Conservation (phyloP, 2,797 vertebrate species). For the Molossus molossus region DNA sequence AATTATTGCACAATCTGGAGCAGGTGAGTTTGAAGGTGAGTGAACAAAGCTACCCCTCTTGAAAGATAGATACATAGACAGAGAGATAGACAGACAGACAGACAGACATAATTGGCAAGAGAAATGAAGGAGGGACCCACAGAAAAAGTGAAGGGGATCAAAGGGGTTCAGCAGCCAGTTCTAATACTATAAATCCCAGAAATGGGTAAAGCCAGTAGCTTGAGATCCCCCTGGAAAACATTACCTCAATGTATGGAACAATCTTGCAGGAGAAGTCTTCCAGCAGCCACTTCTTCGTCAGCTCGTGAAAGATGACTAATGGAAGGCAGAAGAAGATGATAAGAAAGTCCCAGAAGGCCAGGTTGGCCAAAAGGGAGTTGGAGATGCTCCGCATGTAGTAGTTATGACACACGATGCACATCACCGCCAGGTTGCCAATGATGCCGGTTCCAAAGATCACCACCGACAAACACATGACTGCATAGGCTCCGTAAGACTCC, state of each 20-base stretch:
- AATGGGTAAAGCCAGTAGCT: not conserved
- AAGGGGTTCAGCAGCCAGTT: not conserved
- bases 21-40: conserved; percentile 46
- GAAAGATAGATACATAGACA: not conserved
- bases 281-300: conserved; percentile 97
- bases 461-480: conserved; percentile 92
- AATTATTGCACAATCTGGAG: not conserved
- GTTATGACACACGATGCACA: conserved; percentile 99
- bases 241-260: conserved; percentile 98
- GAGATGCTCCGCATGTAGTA: conserved; percentile 99
- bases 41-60: conserved; percentile 5
- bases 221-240: not conserved
- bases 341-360: conserved; percentile 98
- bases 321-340: conserved; percentile 98
- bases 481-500: conserved; percentile 95
- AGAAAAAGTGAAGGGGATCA: not conserved
- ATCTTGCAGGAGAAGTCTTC: conserved; percentile 98
- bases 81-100: not conserved
- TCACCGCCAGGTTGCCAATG: conserved; percentile 96
- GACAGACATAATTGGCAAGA: not conserved
- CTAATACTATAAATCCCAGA: not conserved
- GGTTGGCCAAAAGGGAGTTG: conserved; percentile 97
- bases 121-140: not conserved
- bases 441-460: conserved; percentile 95
- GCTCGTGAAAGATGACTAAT: conserved; percentile 96